Percentiles rank a stretch among this genome's conserved stretches.
phyloP scores from a whole-genome alignment of 2,113 vertebrate species.

The Gopherus flavomarginatus region DNA sequence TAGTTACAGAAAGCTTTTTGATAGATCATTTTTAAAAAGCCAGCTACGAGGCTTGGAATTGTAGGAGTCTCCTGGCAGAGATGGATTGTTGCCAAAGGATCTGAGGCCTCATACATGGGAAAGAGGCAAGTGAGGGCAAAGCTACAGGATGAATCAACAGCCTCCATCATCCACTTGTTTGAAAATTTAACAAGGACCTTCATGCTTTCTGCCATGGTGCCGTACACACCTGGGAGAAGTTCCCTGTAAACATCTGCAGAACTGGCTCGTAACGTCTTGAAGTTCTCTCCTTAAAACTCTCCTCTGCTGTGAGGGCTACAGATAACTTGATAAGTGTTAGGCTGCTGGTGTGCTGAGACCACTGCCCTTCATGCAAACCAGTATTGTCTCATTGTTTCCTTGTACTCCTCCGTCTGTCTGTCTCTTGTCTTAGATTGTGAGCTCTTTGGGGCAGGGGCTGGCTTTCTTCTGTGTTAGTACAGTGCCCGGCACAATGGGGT shows the following conservation, averaged over 20 bases:
- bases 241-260: neutral
- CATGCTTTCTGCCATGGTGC: neutral
- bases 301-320: neutral
- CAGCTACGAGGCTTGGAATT: neutral
- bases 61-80: neutral
- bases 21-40: neutral
- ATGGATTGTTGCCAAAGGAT: neutral
- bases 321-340: neutral
- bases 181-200: neutral
- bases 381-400: neutral
- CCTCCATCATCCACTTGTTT: neutral
- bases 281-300: neutral
- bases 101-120: neutral
- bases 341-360: neutral
- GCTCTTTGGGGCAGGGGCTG: neutral
- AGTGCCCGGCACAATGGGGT: neutral
- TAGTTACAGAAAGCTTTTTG: neutral
- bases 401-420: neutral
- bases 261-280: neutral
- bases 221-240: neutral
- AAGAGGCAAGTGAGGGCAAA: conserved; percentile 23
- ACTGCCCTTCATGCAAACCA: neutral
- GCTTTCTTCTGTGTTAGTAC: neutral
- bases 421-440: neutral
- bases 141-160: neutral